Evolutionary conservation across 2,888 invertebrate genomes (phyloP), one percentile per base, ranked within the genome.

Genomic region (Watsonalla cultraria): DNA sequence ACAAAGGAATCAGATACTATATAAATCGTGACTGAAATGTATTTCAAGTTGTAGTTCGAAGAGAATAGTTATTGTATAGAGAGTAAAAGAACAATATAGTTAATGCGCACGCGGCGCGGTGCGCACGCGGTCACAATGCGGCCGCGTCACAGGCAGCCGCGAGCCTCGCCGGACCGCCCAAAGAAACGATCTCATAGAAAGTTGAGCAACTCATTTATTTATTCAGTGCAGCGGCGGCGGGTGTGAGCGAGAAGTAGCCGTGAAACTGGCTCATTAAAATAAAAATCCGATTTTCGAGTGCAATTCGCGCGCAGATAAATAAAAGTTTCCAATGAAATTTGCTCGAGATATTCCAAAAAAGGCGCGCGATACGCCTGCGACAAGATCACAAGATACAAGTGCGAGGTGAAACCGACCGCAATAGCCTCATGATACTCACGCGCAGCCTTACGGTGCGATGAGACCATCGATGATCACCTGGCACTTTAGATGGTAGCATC

Each of bases 311-410:
- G 80, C 76, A 82, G 80, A 72, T 68, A 85, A 85, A 87, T 89
- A 88, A 89, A 90, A 86, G 80, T 86, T 86, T 82, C 80, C 84
- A 74, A 80, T 80, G 78, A 90, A 90, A 83, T 89, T 90, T 90
- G 90, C 90, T 89, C 89, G 89, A 88, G 85, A 89, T 90, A 89
- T 81, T 82, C 88, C 89, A 88, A 88, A 90, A 88, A 89, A 87
- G 88, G 88, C 72, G 76, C 73, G 76, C 78, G 82, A 74, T 86
- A 84, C 86, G 86, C 87, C 85, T 84, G 70, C 77, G 66, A 71
- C 78, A 73, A 80, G 86, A 86, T 85, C 76, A 72, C 74, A 74
- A 78, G 86, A 85, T 82, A 86, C 81, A 78, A 81, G 81, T 76
- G 80, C 76, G 78, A 80, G 74, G 87, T 84, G 88, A 88, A 89